Base-by-base conservation (phyloP, 1,140 invertebrate genomes). In the Scylla paramamosain region DNA sequence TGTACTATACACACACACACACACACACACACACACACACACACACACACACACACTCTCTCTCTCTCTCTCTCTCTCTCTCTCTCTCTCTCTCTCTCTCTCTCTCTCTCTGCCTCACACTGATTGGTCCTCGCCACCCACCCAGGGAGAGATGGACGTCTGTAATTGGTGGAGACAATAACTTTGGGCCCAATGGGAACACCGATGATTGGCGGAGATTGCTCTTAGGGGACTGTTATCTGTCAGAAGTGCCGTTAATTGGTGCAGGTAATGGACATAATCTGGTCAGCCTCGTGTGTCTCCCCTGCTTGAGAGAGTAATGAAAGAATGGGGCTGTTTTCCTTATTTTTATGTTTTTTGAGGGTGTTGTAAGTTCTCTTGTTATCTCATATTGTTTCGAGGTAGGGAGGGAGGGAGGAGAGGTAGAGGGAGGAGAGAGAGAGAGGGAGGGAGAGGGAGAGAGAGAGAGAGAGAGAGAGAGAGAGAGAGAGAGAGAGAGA, bases 141-240 rank as follows among this genome's bases (percentile, higher is more conserved):
- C 52, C 52, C 16, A 59, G 52, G 52, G 52, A 59, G 52, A 59
- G 52, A 91, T 91, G 89, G 46, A 59, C 45, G 89, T 91, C 48
- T 91, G 12, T 52, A 59, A 59, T 91, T 91, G 89, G 89, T 91
- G 4, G 45, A 91, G 39, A 59, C 89, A 91, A 59, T 91, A 52
- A 59, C 87, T 28, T 28, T 91, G 46, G 59, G 52, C 52, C 8
- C 59, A 46, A 46, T 91, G 29, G 31, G 89, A 59, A 29, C 46
- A 14, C 10, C 46, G 46, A 91, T 91, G 89, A 91, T 91, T 91
- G 89, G 89, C 89, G 46, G 89, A 91, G 48, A 91, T 91, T 91
- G 89, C 59, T 59, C 89, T n/a, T 28, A 91, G 89, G n/a, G 89
- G 89, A 3, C 48, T 28, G 48, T 45, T 89, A 59, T 28, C 46